phyloP scores from a whole-genome alignment of 2,888 invertebrate species.

The Andricus curvator region DNA sequence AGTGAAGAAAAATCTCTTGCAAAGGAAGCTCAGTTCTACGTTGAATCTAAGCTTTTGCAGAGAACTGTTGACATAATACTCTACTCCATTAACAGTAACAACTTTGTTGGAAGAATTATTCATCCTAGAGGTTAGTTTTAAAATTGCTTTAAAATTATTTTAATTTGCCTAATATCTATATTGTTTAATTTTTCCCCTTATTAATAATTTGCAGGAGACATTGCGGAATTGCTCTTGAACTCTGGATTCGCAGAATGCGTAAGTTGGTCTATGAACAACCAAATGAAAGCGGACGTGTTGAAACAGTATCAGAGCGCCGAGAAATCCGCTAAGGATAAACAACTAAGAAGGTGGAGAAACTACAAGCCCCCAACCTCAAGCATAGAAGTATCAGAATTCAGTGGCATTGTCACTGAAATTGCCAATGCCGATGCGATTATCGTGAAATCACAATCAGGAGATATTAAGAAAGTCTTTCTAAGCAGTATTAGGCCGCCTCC shows the following conservation, averaged over 20 bases:
- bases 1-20: slow-evolving; percentile 87
- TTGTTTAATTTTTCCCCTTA: not conserved
- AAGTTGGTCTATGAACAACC: slow-evolving; percentile 93
- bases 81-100: slow-evolving; percentile 95
- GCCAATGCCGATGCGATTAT: slow-evolving; percentile 96
- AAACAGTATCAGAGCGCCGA: slow-evolving; percentile 89
- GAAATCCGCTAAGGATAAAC: slow-evolving; percentile 91
- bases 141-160: slow-evolving; percentile 38
- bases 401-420: slow-evolving; percentile 92
- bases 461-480: slow-evolving; percentile 94
- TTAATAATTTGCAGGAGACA: slow-evolving; percentile 82
- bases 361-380: slow-evolving; percentile 88
- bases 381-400: slow-evolving; percentile 89
- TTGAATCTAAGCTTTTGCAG: slow-evolving; percentile 94
- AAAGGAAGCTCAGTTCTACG: slow-evolving; percentile 96
- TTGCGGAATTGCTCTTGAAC: slow-evolving; percentile 93
- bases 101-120: slow-evolving; percentile 94
- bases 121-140: slow-evolving; percentile 86
- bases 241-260: slow-evolving; percentile 97
- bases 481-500: slow-evolving; percentile 98
- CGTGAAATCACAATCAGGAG: slow-evolving; percentile 88
- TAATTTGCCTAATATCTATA: not conserved
- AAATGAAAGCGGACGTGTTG: slow-evolving; percentile 88
- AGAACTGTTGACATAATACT: slow-evolving; percentile 93
- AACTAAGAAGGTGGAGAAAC: slow-evolving; percentile 94